Conservation (phyloP, 2,797 vertebrate species). For the Agapornis canus region DNA sequence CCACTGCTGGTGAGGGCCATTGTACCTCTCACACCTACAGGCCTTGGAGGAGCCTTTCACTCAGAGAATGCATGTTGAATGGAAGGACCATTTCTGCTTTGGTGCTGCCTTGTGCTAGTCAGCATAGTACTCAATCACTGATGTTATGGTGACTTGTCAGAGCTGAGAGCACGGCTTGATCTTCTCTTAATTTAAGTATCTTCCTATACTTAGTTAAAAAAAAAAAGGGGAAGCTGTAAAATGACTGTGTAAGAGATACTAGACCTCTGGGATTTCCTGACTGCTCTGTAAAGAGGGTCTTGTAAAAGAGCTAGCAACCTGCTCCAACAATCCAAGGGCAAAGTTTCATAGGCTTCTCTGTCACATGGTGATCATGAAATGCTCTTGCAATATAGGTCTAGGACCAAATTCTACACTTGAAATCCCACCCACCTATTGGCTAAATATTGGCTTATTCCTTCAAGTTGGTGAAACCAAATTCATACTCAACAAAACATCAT, state of each 20-base stretch:
- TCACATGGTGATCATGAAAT: accelerated
- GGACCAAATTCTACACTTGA: background rate
- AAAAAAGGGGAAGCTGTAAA: background rate
- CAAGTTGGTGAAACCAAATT: background rate
- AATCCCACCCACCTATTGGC: background rate
- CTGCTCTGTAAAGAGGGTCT: accelerated
- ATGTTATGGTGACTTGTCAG: background rate
- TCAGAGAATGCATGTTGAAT: background rate
- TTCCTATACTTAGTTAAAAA: background rate
- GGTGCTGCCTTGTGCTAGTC: background rate
- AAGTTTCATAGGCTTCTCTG: background rate
- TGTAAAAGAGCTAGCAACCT: background rate
- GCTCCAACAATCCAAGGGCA: background rate
- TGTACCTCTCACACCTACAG: background rate
- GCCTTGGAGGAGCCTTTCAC: background rate
- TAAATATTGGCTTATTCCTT: background rate
- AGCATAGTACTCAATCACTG: background rate
- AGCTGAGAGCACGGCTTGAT: background rate
- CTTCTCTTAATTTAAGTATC: background rate
- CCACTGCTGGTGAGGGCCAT: accelerated
- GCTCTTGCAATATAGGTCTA: background rate
- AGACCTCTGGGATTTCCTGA: background rate
- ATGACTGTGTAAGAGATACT: background rate
- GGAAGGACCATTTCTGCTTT: background rate
- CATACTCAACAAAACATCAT: background rate